Percentiles rank a stretch among this genome's conserved stretches.
These are phyloP conservation scores for Formicarius rufipectus DNA, from an alignment of 2,113 vertebrate genomes.

Conservation along the genomic window DNA sequence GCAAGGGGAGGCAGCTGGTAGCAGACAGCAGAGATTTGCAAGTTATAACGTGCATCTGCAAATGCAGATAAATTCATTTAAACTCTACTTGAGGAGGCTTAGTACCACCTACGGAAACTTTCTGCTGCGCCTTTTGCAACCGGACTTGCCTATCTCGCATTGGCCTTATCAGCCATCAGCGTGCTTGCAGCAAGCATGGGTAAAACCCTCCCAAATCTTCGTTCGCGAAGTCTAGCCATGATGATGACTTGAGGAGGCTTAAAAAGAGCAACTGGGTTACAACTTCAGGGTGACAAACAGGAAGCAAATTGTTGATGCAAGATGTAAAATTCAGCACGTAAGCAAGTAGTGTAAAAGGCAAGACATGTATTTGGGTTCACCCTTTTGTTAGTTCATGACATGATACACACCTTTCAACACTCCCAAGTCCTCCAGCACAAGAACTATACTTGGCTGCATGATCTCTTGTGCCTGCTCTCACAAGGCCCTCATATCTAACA, in stretches of 20 bases:
- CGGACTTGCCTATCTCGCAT: too few species aligned
- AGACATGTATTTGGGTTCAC: not conserved
- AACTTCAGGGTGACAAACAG: not conserved
- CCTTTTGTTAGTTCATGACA: not conserved
- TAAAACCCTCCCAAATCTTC: too few species aligned
- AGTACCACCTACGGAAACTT: too few species aligned
- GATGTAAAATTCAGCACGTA: not conserved
- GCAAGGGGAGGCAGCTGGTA: too few species aligned
- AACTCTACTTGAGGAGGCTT: fast-evolving
- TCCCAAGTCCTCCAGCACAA: not conserved
- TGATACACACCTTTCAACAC: fast-evolving
- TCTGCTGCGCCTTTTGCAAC: too few species aligned
- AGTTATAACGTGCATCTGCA: not conserved
- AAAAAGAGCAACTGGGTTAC: not conserved
- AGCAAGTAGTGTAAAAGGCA: not conserved
- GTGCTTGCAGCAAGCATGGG: too few species aligned
- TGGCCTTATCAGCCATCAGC: too few species aligned
- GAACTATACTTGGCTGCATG: not conserved
- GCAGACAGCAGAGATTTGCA: not conserved
- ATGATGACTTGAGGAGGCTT: not conserved
- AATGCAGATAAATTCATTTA: not conserved
- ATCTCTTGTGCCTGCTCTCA: not conserved
- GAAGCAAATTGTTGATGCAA: not conserved
- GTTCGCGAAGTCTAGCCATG: too few species aligned
- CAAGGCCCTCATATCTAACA: not conserved